A percentile compares a stretch with the other conserved stretches of the same genome.
Conservation (phyloP, 2,888 invertebrate species). For the Sarcophaga rosellei region DNA sequence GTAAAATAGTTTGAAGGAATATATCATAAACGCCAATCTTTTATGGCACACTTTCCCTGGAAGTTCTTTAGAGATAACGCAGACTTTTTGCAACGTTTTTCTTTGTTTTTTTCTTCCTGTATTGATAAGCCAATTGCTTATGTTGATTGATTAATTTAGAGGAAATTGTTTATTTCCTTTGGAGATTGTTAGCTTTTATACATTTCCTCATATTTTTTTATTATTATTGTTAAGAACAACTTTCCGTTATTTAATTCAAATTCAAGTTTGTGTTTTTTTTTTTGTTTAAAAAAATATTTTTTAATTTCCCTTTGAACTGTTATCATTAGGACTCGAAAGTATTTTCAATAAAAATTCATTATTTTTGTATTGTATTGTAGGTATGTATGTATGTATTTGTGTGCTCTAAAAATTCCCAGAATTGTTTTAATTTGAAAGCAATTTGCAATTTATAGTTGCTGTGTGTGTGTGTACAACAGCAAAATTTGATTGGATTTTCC, state of each 20-base stretch:
- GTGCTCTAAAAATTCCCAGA: constrained; percentile 36
- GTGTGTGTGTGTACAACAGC: constrained; percentile 6
- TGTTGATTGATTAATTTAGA: too few relatives aligned
- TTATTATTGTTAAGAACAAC: too few relatives aligned
- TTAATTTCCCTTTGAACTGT: neutral
- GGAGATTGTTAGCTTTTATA: too few relatives aligned
- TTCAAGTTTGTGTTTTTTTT: neutral
- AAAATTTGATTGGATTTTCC: constrained; percentile 57
- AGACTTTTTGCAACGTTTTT: too few relatives aligned
- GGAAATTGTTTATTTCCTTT: too few relatives aligned
- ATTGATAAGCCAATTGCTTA: too few relatives aligned
- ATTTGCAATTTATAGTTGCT: constrained; percentile 15
- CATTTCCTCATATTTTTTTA: too few relatives aligned
- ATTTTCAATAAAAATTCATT: constrained; percentile 31
- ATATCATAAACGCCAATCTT: too few relatives aligned
- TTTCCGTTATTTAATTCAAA: too few relatives aligned
- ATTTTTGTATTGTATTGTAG: neutral
- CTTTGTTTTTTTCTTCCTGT: too few relatives aligned
- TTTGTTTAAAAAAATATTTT: neutral
- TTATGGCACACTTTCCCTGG: constrained; percentile 3
- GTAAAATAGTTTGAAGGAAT: too few relatives aligned
- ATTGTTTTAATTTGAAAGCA: constrained; percentile 44
- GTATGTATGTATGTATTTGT: neutral
- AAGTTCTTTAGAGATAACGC: neutral
- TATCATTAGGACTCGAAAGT: neutral